Evolutionary conservation across 2,797 vertebrate species (phyloP).

Genomic region (Myripristis murdjan): DNA sequence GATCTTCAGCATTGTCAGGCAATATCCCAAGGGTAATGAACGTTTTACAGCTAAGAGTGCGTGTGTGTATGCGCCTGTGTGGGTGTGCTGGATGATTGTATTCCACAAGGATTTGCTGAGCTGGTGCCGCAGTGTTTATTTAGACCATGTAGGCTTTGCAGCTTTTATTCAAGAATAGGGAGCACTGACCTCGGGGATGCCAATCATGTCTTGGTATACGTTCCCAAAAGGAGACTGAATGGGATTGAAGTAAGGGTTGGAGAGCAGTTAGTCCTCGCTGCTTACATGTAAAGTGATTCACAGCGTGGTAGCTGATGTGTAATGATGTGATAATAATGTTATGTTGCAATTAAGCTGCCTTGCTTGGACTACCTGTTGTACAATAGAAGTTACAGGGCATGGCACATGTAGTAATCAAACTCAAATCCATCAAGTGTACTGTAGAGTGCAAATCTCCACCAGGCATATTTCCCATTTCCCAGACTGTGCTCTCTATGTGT

Average conservation of each 20-base stretch:
- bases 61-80: slow-evolving; percentile 12
- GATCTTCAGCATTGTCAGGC: slow-evolving; percentile 19
- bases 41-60: slow-evolving; percentile 34
- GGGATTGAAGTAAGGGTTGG: background rate
- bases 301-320: too few relatives aligned
- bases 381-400: too few relatives aligned
- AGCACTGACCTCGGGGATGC: slow-evolving; percentile 31
- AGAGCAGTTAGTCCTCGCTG: background rate
- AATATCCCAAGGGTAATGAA: slow-evolving; percentile 26
- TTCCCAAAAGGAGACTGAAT: slow-evolving; percentile 2
- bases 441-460: too few relatives aligned
- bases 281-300: too few relatives aligned
- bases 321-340: too few relatives aligned
- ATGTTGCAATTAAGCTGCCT: too few relatives aligned
- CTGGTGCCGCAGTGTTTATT: slow-evolving; percentile 25
- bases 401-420: too few relatives aligned
- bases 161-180: slow-evolving; percentile 32
- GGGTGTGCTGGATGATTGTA: slow-evolving; percentile 3
- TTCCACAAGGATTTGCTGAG: slow-evolving; percentile 1
- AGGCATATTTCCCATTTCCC: too few relatives aligned
- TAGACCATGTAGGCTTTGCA: slow-evolving; percentile 12
- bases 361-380: too few relatives aligned
- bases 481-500: too few relatives aligned
- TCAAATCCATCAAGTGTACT: too few relatives aligned
- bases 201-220: background rate